phyloP scores from a whole-genome alignment of 2,113 vertebrate genomes.

The Callospermophilus lateralis region DNA sequence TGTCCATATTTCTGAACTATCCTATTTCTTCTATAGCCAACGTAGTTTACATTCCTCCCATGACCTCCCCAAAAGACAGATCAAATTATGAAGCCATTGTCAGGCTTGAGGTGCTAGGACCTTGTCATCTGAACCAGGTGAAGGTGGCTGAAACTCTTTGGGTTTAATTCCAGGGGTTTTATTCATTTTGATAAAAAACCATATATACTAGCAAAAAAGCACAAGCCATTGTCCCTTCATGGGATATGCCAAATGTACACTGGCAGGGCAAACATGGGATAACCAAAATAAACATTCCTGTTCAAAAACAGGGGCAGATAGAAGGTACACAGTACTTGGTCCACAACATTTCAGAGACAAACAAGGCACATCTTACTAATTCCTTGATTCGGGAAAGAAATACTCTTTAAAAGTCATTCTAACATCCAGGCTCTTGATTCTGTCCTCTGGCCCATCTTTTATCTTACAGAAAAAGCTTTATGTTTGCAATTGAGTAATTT shows the following conservation, averaged over 20 bases:
- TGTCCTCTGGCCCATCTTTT: not conserved
- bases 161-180: not conserved
- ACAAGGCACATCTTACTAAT: not conserved
- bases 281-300: not conserved
- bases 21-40: not conserved
- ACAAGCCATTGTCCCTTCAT: not conserved
- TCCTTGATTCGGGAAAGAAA: constrained; percentile 33
- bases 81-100: not conserved
- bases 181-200: not conserved
- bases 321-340: not conserved
- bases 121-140: not conserved
- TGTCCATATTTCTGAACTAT: not conserved
- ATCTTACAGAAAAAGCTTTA: constrained; percentile 24
- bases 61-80: not conserved
- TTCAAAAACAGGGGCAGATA: not conserved
- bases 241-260: not conserved
- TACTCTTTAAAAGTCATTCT: not conserved
- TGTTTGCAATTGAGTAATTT: constrained; percentile 22
- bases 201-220: not conserved
- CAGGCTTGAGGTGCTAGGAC: not conserved
- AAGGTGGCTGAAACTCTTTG: not conserved
- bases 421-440: not conserved
- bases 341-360: not conserved
- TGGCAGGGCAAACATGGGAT: not conserved
- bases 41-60: not conserved